Base-by-base conservation (phyloP, 1,140 invertebrate genomes). In the Ctenoplectra terminalis region DNA sequence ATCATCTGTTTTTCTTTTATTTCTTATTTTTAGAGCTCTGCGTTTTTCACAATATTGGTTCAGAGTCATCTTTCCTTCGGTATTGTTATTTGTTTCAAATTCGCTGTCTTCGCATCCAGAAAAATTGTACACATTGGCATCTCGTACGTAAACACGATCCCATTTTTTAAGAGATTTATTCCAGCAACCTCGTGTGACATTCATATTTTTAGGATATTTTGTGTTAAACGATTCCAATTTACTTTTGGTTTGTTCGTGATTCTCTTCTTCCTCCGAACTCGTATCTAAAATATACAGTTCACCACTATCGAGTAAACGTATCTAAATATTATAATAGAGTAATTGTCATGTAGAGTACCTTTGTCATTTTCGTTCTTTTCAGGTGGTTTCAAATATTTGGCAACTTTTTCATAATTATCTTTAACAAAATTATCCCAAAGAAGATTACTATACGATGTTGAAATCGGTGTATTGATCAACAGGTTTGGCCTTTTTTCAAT, bases 361-460 rank as follows among this genome's bases (percentile, higher is more conserved):
- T n/a, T 46, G 23, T 15, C 23, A 1, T 70, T 0, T 26, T 7
- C 1, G 3, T 17, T 15, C 4, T 23, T 31, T 5, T n/a, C 3
- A n/a, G n/a, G 2, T 13, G 34, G 1, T 8, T 20, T n/a, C 8
- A 37, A 31, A 46, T 76, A 52, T 7, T 48, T 50, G 0, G 2
- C 7, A 17, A 26, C n/a, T 1, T 82, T 26, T 0, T 46, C 7
- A 1, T 5, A 17, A 77, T 82, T 54, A 6, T 61, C 37, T 13
- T 52, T n/a, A 2, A 82, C n/a, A n/a, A 56, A 61, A 0, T 72
- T 9, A n/a, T 86, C 29, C 73, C 61, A 81, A 3, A 72, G 71
- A 15, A 64, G 3, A 56, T 77, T 46, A 15, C 69, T 67, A 15
- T 20, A 20, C 4, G 26, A 0, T 13, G 72, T 54, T 13, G 26